phyloP scores from a whole-genome alignment of 2,888 invertebrate species.

The Gnatocerus cornutus region DNA sequence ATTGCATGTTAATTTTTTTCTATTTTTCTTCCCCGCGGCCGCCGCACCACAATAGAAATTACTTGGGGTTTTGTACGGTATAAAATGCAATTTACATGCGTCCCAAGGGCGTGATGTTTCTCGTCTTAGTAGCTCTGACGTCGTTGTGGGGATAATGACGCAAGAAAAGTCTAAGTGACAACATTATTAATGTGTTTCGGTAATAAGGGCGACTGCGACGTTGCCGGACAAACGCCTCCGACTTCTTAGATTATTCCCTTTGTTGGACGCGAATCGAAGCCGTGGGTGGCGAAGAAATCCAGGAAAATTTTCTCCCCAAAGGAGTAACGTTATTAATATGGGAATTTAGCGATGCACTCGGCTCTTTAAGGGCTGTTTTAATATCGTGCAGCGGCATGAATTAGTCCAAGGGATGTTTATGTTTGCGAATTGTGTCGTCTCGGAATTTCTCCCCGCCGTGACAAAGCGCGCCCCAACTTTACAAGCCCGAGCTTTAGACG shows the following conservation, averaged over 20 bases:
- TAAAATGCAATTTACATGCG: constrained; percentile 61
- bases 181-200: constrained; percentile 58
- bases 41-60: constrained; percentile 49
- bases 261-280: constrained; percentile 13
- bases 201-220: constrained; percentile 53
- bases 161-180: constrained; percentile 61
- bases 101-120: constrained; percentile 55
- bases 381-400: constrained; percentile 52
- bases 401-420: constrained; percentile 55
- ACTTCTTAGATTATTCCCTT: constrained; percentile 21
- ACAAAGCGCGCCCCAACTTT: constrained; percentile 64
- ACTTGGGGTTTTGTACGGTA: constrained; percentile 54
- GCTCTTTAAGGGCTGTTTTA: constrained; percentile 40
- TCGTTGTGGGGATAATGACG: constrained; percentile 56
- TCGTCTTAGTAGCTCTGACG: constrained; percentile 52
- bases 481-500: constrained; percentile 65
- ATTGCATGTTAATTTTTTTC: no score
- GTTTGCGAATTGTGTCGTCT: constrained; percentile 58
- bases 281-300: neutral
- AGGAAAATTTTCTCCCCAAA: constrained; percentile 13
- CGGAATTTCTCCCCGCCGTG: constrained; percentile 61
- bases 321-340: constrained; percentile 44
- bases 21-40: constrained; percentile 13
- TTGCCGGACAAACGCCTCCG: constrained; percentile 50
- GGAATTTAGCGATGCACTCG: constrained; percentile 40